Conservation (phyloP, 2,888 invertebrate genomes). For the Baccha elongata region DNA sequence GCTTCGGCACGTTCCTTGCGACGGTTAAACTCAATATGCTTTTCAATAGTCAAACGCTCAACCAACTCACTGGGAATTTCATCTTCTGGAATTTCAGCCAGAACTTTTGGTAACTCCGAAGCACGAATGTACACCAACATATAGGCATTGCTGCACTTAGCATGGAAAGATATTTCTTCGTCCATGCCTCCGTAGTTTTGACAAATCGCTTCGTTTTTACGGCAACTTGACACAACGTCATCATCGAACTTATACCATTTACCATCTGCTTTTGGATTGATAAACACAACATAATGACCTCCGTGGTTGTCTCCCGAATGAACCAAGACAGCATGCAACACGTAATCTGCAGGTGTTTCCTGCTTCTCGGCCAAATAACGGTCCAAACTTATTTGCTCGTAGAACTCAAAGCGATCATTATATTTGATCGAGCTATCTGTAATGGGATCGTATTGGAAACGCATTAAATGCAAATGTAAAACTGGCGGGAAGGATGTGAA, state of each 20-base stretch:
- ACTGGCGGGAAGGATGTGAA: constrained; percentile 98
- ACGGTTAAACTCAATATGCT: constrained; percentile 93
- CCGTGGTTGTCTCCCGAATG: constrained; percentile 99
- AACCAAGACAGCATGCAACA: constrained; percentile 98
- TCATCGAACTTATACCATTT: constrained; percentile 98
- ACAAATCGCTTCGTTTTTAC: constrained; percentile 97
- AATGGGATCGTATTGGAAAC: constrained; percentile 99
- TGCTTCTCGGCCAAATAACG: constrained; percentile 87
- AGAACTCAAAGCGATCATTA: constrained; percentile 97
- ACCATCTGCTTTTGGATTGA: constrained; percentile 97
- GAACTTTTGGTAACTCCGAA: constrained; percentile 91
- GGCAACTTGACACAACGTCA: constrained; percentile 98
- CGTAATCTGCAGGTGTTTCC: constrained; percentile 90
- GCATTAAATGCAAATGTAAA: constrained; percentile 97
- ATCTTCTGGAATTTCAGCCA: constrained; percentile 94
- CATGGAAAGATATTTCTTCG: constrained; percentile 93
- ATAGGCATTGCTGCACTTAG: constrained; percentile 99
- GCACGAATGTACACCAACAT: constrained; percentile 99
- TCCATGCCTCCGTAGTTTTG: constrained; percentile 99
- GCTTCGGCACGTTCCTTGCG: constrained; percentile 98
- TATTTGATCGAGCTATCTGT: constrained; percentile 99
- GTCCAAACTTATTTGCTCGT: constrained; percentile 95
- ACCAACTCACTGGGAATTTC: constrained; percentile 97
- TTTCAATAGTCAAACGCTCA: constrained; percentile 94
- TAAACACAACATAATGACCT: constrained; percentile 99